Evolutionary conservation across 2,113 vertebrate species (phyloP), one percentile per base, ranked within the genome.

Genomic region (Ahaetulla prasina): DNA sequence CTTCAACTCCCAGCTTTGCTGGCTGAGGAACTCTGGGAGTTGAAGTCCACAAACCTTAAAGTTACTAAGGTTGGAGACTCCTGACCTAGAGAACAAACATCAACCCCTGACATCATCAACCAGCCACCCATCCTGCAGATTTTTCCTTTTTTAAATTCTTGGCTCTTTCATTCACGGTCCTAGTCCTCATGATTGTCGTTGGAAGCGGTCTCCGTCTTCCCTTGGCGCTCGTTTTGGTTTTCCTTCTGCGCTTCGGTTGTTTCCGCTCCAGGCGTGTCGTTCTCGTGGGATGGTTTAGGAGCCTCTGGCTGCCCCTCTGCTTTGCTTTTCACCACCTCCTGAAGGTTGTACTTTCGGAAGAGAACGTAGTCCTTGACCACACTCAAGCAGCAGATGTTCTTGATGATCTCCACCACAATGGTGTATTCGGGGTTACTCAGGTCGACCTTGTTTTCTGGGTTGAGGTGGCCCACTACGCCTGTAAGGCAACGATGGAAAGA

Each of bases 361-460:
- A 98, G 97, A 8, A 97, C 95, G 95, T 99, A 99, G 98, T 99
- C 99, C 95, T 96, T 98, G 35, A 99, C 98, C 91, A 99, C 99
- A 50, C 99, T 99, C 96, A 99, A 87, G 94, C 99, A 99, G 93
- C 99, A 99, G 94, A 99, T 98, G 0, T 94, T 97, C 96, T 98
- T 99, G 95, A 99, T 99, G 95, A 99, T 98, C 98, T 99, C 99
- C 84, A 99, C 98, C 20, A 99, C 98, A 94, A 99, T 94, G 4
- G 98, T 99, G 94, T 98, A 98, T 23, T 99, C 97, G 2, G 99
- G 99, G 92, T 98, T 98, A 53, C 98, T 98, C 94, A 99, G 97
- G 95, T 99, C 98, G 2, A 99, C 99, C 94, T 98, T 99, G 96
- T 99, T 99, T 95, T 99, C 98, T 0, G 98, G 98, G 95, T 99